These are phyloP conservation scores for Asbolus verrucosus DNA, from an alignment of 1,140 invertebrate genomes.

Conservation along the genomic window DNA sequence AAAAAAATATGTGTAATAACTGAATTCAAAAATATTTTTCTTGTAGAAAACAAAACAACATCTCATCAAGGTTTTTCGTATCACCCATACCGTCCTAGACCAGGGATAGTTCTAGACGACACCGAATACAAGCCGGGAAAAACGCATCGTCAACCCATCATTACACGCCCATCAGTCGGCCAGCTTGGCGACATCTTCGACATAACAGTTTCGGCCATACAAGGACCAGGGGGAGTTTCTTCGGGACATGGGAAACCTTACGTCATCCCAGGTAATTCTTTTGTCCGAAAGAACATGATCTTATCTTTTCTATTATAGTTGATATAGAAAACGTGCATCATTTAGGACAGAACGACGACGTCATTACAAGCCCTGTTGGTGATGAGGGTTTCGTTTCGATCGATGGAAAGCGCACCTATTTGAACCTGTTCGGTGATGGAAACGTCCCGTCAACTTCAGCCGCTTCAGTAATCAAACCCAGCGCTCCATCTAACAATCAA, in stretches of 20 bases:
- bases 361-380: conserved; percentile 81
- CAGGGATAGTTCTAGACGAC: conserved; percentile 85
- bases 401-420: conserved; percentile 88
- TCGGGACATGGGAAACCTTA: conserved; percentile 67
- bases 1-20: no score
- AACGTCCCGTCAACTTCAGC: conserved; percentile 54
- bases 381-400: conserved; percentile 92
- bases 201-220: conserved; percentile 87
- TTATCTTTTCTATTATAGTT: conserved; percentile 53
- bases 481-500: conserved; percentile 58
- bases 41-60: conserved; percentile 28
- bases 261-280: conserved; percentile 68
- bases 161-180: conserved; percentile 62
- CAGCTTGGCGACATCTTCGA: conserved; percentile 85
- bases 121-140: conserved; percentile 80
- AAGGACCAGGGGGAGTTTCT: conserved; percentile 76
- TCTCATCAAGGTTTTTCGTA: conserved; percentile 54
- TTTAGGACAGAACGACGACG: conserved; percentile 66
- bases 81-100: conserved; percentile 76
- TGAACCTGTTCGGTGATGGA: conserved; percentile 81
- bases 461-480: conserved; percentile 56
- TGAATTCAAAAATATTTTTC: no score
- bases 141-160: conserved; percentile 60
- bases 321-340: conserved; percentile 62
- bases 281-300: neutral